Evolutionary conservation across 1,140 invertebrate genomes (phyloP).

Genomic region (Phocides pigmalion): DNA sequence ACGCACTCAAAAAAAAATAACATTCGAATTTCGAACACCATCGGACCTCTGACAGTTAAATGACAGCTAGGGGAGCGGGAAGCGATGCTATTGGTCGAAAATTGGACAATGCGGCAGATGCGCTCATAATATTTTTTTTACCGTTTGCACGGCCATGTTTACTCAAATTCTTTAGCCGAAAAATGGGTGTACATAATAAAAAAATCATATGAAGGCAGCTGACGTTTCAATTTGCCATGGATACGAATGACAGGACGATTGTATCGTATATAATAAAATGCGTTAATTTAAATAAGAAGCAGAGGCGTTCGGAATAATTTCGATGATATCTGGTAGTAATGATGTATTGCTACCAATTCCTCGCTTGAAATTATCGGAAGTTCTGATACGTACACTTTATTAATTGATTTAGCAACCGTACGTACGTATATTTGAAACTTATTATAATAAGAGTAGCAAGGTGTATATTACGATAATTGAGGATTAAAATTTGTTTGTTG

Average conservation of each 20-base stretch:
- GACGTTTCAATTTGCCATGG: constrained; percentile 34
- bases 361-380: constrained; percentile 25
- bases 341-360: constrained; percentile 30
- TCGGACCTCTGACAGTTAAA: constrained; percentile 56
- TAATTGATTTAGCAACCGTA: constrained; percentile 17
- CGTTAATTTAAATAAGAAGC: constrained; percentile 33
- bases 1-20: constrained; percentile 57
- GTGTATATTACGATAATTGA: constrained; percentile 6
- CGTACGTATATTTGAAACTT: background rate
- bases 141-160: constrained; percentile 66
- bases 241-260: constrained; percentile 32
- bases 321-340: constrained; percentile 29
- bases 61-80: constrained; percentile 79
- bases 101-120: constrained; percentile 80
- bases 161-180: constrained; percentile 75
- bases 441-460: constrained; percentile 5
- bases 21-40: constrained; percentile 52
- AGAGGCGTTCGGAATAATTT: constrained; percentile 18
- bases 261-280: constrained; percentile 34
- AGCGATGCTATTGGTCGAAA: constrained; percentile 66
- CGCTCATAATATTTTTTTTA: constrained; percentile 53
- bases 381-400: constrained; percentile 22
- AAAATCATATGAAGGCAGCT: constrained; percentile 33
- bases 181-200: constrained; percentile 43
- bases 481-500: constrained; percentile 1